Evolutionary conservation across 2,797 vertebrate genomes (phyloP), one percentile per base, ranked within the genome.

Genomic region (Oreochromis mossambicus): DNA sequence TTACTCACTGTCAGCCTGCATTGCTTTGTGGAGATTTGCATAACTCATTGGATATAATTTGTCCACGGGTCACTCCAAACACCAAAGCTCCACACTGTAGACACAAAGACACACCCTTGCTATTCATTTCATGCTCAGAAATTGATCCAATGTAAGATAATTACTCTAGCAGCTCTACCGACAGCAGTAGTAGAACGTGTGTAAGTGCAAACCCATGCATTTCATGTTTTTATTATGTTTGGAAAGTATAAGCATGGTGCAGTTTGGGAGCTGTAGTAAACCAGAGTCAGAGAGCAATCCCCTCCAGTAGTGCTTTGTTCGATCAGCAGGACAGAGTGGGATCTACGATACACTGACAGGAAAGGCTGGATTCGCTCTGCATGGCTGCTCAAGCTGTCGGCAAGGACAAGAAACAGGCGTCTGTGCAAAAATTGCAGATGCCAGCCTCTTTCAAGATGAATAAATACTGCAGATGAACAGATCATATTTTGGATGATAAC

Each of bases 61-160:
- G 83, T 88, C 83, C 86, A 87, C 79, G 85, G 86, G 90, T 93
- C 91, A 92, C 70, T 84, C 77, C 51, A 80, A 81, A 88, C 79
- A 82, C 77, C 14, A 19, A 32, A 48, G 86, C 89, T 89, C 32
- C 38, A 78, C 2, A 5, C 82, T 83, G 79, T 78, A 91, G 87
- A 94, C 89, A 91, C 83, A 78, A 66, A 88, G 86, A 92, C 88
- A 94, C 89, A 87, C 88, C 89, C 92, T 86, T 89, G 83, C 87
- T 92, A 93, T 93, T 94, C 88, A 94, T 89, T 94, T 92, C 91
- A 90, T 90, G 89, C 88, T 80, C 70, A 88, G 84, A 89, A 92
- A 95, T 91, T 85, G 90, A 96, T 95, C 90, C 80, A 81, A 85
- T 87, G 55, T 34, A 70, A 91, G 88, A 92, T 93, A 96, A 95